Percentiles rank a stretch among this genome's conserved stretches.
phyloP scores from a whole-genome alignment of 2,888 invertebrate genomes.

The Dyspetes luteomarginatus region DNA sequence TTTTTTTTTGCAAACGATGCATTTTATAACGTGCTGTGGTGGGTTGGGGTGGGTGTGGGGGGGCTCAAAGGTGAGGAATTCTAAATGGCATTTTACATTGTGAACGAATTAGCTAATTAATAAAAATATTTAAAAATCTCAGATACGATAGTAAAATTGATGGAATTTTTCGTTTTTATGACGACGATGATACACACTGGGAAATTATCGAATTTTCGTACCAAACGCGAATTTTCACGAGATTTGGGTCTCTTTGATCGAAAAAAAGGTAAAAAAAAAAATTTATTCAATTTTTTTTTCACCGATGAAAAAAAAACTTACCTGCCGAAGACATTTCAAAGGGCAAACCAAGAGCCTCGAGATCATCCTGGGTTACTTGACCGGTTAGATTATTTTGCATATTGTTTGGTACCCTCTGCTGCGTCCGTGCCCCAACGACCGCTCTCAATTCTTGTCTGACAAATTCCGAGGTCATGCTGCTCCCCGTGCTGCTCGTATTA shows the following conservation, averaged over 20 bases:
- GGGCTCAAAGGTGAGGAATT: constrained; percentile 26
- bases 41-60: not conserved
- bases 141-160: not conserved
- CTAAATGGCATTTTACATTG: constrained; percentile 40
- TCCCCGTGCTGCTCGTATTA: constrained; percentile 84
- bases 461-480: constrained; percentile 91
- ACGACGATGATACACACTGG: no score
- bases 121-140: not conserved
- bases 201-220: no score
- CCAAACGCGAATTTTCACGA: no score
- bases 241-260: no score
- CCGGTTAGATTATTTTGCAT: constrained; percentile 80
- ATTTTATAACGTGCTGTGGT: constrained; percentile 63
- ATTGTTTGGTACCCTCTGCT: constrained; percentile 82
- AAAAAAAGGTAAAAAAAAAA: no score
- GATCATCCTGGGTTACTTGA: constrained; percentile 86
- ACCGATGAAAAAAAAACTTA: constrained; percentile 80
- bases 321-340: constrained; percentile 88
- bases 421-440: constrained; percentile 92
- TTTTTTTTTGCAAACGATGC: constrained; percentile 55
- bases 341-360: constrained; percentile 88
- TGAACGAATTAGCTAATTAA: not conserved
- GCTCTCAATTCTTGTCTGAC: constrained; percentile 96
- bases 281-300: constrained; percentile 78
- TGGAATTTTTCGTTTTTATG: not conserved